Evolutionary conservation across 2,888 invertebrate species (phyloP).

Genomic region (Nomada goodeniana): DNA sequence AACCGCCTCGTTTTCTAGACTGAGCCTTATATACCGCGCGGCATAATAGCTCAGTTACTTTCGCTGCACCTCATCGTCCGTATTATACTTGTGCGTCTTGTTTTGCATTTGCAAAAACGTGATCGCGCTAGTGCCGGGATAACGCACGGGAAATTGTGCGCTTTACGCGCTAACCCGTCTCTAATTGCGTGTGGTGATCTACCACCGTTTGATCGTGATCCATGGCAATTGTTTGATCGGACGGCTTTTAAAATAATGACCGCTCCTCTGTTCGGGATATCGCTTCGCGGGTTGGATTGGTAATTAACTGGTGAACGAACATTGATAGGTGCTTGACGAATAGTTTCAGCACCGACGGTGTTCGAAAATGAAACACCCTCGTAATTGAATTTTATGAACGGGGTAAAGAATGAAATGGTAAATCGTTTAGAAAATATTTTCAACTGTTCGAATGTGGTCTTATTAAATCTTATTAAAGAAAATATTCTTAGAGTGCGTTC

Average conservation of each 20-base stretch:
- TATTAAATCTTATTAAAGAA: no score
- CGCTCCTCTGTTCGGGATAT: not conserved
- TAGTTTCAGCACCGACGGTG: not conserved
- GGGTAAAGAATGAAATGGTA: no score
- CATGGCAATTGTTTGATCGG: conserved; percentile 33
- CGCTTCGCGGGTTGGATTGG: not conserved
- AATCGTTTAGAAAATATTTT: no score
- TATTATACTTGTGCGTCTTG: conserved; percentile 75
- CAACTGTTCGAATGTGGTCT: no score
- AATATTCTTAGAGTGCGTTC: not conserved
- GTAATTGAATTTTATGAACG: no score
- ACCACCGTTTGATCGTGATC: conserved; percentile 29
- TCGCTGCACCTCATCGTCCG: conserved; percentile 81
- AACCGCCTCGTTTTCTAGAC: conserved; percentile 81
- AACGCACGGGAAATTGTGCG: conserved; percentile 50
- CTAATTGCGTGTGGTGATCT: conserved; percentile 41
- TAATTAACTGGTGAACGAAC: not conserved
- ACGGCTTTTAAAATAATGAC: conserved; percentile 23
- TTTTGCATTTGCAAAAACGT: conserved; percentile 76
- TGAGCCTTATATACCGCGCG: conserved; percentile 81
- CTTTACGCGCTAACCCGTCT: conserved; percentile 8
- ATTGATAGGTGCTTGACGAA: not conserved
- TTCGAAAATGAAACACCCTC: not conserved
- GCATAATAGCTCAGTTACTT: conserved; percentile 82
- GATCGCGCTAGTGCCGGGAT: conserved; percentile 49